Percentiles rank a stretch among this genome's conserved stretches.
Evolutionary conservation across 2,113 vertebrate species (phyloP).

Genomic region (Tupaia chinensis): DNA sequence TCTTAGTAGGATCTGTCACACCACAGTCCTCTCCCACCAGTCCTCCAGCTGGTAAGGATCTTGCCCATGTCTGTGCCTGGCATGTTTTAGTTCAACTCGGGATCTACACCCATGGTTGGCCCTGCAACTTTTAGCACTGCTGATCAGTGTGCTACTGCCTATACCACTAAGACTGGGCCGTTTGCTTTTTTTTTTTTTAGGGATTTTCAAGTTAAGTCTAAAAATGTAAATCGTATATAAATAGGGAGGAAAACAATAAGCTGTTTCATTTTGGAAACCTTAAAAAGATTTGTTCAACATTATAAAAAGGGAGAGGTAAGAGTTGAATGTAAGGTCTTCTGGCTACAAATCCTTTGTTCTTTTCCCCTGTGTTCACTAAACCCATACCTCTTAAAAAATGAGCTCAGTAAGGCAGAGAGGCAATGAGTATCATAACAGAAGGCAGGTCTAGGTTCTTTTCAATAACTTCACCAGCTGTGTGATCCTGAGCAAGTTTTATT

Average conservation of each 20-base stretch:
- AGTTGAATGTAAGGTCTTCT: background rate
- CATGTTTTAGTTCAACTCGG: too few species aligned
- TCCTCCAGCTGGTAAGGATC: too few species aligned
- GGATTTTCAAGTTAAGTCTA: slow-evolving; percentile 7
- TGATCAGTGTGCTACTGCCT: too few species aligned
- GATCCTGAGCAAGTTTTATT: slow-evolving; percentile 40
- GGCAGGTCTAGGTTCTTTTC: background rate
- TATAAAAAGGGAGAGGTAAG: slow-evolving; percentile 5
- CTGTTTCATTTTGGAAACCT: background rate
- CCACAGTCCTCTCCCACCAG: too few species aligned
- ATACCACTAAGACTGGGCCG: too few species aligned
- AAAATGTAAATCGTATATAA: background rate
- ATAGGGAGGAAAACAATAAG: background rate
- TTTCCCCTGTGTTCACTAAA: background rate
- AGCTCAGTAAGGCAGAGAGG: background rate
- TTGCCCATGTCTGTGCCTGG: too few species aligned
- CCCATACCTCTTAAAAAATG: background rate
- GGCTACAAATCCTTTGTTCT: background rate
- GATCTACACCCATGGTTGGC: too few species aligned
- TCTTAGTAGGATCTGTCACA: too few species aligned
- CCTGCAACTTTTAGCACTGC: too few species aligned
- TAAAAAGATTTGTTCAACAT: background rate
- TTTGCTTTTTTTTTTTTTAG: background rate
- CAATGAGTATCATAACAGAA: background rate
- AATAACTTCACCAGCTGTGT: slow-evolving; percentile 14